Evolutionary conservation across 37 sponge, comb jelly and placozoan species (phyloP).

Genomic region (Eunapius fragilis): DNA sequence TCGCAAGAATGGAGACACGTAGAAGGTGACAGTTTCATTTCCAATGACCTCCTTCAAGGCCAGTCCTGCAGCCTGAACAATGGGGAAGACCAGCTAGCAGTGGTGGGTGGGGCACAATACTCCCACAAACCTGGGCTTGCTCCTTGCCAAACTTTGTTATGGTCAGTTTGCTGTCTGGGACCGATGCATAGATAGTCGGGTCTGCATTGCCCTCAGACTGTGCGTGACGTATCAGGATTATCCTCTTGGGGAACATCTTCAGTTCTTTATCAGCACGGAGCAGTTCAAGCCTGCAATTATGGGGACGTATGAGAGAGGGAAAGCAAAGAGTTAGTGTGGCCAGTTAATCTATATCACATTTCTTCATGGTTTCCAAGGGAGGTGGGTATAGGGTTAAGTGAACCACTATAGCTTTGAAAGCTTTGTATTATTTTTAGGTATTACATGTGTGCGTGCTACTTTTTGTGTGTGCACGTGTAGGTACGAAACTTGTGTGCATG

Average conservation of each 20-base stretch:
- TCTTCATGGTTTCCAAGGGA: too few relatives aligned
- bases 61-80: slow-evolving; percentile 66
- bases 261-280: slow-evolving; percentile 16
- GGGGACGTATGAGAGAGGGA: too few relatives aligned
- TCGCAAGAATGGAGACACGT: slow-evolving; percentile 79
- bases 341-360: too few relatives aligned
- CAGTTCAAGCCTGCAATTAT: slow-evolving; percentile 26
- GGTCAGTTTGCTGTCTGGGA: slow-evolving; percentile 70
- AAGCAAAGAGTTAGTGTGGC: too few relatives aligned
- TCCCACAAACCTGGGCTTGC: slow-evolving; percentile 81
- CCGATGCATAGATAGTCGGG: slow-evolving; percentile 31
- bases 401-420: too few relatives aligned
- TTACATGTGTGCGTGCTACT: too few relatives aligned
- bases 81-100: too few relatives aligned
- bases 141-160: slow-evolving; percentile 59
- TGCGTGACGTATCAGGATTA: slow-evolving; percentile 79
- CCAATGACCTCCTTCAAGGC: slow-evolving; percentile 60
- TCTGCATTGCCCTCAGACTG: slow-evolving; percentile 86
- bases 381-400: too few relatives aligned
- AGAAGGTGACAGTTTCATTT: slow-evolving; percentile 71
- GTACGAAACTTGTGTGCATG: too few relatives aligned
- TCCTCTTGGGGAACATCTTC: slow-evolving; percentile 56
- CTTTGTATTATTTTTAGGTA: too few relatives aligned
- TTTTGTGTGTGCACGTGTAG: too few relatives aligned
- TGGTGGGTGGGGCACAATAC: too few relatives aligned